Conservation (phyloP, 2,888 invertebrate genomes). For the Drosophila bunnanda region DNA sequence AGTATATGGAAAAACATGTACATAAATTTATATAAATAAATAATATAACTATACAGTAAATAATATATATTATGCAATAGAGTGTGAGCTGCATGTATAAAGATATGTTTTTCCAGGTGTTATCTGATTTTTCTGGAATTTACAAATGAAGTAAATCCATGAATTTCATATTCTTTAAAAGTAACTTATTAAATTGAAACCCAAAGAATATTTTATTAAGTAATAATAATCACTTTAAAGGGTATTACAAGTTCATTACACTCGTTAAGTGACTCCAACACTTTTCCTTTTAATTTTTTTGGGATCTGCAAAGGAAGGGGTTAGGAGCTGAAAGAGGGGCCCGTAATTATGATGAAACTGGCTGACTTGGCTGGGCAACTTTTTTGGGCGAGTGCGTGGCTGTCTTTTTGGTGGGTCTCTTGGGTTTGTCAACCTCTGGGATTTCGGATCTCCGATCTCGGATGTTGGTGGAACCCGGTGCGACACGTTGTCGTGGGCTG, state of each 20-base stretch:
- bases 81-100: neutral
- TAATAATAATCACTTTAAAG: neutral
- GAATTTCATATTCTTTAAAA: neutral
- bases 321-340: slow-evolving; percentile 21
- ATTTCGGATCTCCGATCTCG: slow-evolving; percentile 5
- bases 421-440: slow-evolving; percentile 69
- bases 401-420: slow-evolving; percentile 22
- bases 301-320: neutral
- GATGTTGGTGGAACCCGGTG: neutral
- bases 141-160: neutral
- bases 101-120: neutral
- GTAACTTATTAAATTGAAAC: too few relatives aligned
- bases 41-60: too few relatives aligned
- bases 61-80: neutral
- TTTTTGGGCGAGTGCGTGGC: slow-evolving; percentile 63
- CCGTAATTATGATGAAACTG: slow-evolving; percentile 72
- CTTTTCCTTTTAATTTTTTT: slow-evolving; percentile 44
- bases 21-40: neutral
- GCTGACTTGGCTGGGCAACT: slow-evolving; percentile 41
- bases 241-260: slow-evolving; percentile 11
- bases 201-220: neutral
- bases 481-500: slow-evolving; percentile 24
- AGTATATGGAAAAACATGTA: neutral
- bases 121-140: neutral
- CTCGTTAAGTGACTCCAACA: slow-evolving; percentile 1